Evolutionary conservation across 2,888 invertebrate species (phyloP), one percentile per base, ranked within the genome.

Genomic region (Zonitis immaculata): DNA sequence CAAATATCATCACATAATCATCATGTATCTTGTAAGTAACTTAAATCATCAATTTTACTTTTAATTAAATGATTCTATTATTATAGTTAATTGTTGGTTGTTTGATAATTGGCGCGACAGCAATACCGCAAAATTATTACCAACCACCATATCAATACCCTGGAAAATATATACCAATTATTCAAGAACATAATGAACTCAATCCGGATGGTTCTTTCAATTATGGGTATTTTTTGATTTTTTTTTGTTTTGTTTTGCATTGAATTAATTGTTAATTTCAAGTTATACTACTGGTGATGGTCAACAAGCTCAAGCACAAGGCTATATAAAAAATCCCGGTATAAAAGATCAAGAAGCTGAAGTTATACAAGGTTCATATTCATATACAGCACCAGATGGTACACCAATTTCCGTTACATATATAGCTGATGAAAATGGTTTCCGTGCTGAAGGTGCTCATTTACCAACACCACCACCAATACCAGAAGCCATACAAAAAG

Each of bases 211-310:
- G 84, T 56, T 80, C 81, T 16, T 78, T 78, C 66, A 74, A 74
- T 59, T 85, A 84, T 72, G 77, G 80, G 62, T 82, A 77, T 60
- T 42, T 55, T 44, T n/a, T n/a, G n/a, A n/a, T n/a, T n/a, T n/a
- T n/a, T n/a, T n/a, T n/a, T n/a, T n/a, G n/a, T n/a, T n/a, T n/a
- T n/a, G n/a, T n/a, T n/a, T n/a, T n/a, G n/a, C n/a, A n/a, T n/a
- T n/a, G n/a, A n/a, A n/a, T n/a, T n/a, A n/a, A 22, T 22, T 5
- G 22, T 22, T 22, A 39, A 32, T 47, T 61, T 60, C 32, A 63
- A 89, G 89, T 69, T 89, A 87, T 67, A 78, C 85, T 42, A 84
- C 88, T 42, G 89, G 85, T 30, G 89, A 90, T 73, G 89, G 89
- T 44, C 88, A 89, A 63, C 84, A 87, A 66, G 88, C 85, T 6